Evolutionary conservation across 2,113 vertebrate genomes (phyloP).

Genomic region (Notiomystis cincta): DNA sequence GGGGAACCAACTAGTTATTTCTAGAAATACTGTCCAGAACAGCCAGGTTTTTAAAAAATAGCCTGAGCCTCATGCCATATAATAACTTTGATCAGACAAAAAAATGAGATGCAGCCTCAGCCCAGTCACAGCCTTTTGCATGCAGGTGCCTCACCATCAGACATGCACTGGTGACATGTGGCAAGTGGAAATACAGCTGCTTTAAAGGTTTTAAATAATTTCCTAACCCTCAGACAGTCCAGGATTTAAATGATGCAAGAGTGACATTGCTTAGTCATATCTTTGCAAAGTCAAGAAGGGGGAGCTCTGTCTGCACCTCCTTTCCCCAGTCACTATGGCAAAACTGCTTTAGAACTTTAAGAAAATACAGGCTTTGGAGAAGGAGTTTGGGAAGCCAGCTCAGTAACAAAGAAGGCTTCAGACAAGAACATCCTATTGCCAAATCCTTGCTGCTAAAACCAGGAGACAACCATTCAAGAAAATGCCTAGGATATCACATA

Average conservation of each 20-base stretch:
- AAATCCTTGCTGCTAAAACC: background rate
- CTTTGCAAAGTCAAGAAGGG: background rate
- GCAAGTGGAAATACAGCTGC: background rate
- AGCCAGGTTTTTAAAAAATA: background rate
- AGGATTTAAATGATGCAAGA: background rate
- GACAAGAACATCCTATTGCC: background rate
- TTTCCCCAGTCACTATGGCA: background rate
- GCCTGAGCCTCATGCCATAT: background rate
- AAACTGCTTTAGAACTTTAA: background rate
- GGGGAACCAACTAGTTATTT: background rate
- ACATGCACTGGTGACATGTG: background rate
- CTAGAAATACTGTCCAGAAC: background rate
- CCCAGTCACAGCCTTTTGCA: background rate
- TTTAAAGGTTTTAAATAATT: background rate
- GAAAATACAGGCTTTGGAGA: background rate
- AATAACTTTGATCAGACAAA: background rate
- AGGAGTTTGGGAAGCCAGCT: background rate
- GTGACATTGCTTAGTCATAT: background rate
- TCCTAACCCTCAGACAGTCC: background rate
- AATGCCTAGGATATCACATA: background rate
- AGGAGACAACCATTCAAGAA: background rate
- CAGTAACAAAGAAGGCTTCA: background rate
- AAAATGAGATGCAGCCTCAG: background rate
- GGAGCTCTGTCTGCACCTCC: fast-evolving
- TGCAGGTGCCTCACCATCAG: background rate